Base-by-base conservation (phyloP, 2,113 vertebrate species). In the Phrynosoma blainvillii region DNA sequence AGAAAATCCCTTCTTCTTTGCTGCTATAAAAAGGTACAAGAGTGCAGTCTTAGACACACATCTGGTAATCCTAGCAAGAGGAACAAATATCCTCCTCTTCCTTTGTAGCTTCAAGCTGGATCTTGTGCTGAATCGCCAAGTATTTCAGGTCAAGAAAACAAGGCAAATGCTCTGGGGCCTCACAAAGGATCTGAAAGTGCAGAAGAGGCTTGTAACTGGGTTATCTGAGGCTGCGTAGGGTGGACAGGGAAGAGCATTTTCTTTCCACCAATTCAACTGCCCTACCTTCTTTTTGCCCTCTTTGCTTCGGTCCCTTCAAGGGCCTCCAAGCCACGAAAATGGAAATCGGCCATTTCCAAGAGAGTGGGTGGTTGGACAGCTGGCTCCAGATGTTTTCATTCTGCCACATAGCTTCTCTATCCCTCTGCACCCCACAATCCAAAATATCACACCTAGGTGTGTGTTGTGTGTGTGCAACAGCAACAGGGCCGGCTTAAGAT, bases 341-440 rank as follows among this genome's bases (percentile, higher is more conserved):
- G 9, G n/a, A 68, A 82, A 77, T 54, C 6, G 14, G 70, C 56
- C 40, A 32, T 18, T 4, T 82, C 73, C 40, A 62, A 76, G 27
- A 4, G 36, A 36, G 56, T 23, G 79, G 8, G 25, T 3, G 5
- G 7, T 13, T n/a, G 68, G 30, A 75, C 71, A 66, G 86, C 79
- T 52, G 79, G 20, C 2, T 20, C 71, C 86, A 88, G 86, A 88
- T 88, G 79, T 77, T 76, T 75, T 40, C n/a, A 56, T 23, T n/a
- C 30, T 23, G 47, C 71, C 1, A 18, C 68, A 21, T 13, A 30
- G 40, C 62, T 47, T 47, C 47, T 7, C 47, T 47, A 7, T 47
- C 47, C 7, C 47, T 47, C 47, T 47, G 1, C 5, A 7, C 23
- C 59, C 23, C 10, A 1, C 36, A 9, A 21, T 9, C 36, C 70